phyloP scores from a whole-genome alignment of 2,113 vertebrate genomes.

The Megaptera novaeangliae region DNA sequence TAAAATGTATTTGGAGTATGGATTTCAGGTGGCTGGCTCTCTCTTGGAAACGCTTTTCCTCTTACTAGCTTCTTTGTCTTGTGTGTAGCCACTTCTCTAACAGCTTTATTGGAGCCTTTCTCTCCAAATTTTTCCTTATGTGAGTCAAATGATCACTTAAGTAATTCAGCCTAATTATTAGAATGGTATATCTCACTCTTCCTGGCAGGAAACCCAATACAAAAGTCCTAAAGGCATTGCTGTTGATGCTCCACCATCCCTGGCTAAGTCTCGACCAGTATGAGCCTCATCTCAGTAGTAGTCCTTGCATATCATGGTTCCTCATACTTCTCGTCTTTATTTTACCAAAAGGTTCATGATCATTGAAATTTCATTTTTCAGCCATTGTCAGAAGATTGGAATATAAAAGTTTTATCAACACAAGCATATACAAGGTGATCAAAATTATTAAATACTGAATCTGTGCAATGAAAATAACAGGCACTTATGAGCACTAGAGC shows the following conservation, averaged over 20 bases:
- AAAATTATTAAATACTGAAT: constrained; percentile 18
- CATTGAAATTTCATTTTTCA: constrained; percentile 29
- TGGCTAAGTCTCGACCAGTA: background rate
- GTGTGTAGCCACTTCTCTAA: background rate
- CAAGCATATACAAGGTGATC: background rate
- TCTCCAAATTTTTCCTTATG: background rate
- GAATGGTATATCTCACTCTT: background rate
- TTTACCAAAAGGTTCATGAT: constrained; percentile 46
- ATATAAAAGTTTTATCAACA: constrained; percentile 41
- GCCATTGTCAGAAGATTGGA: constrained; percentile 6
- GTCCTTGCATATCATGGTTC: background rate
- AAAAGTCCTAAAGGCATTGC: background rate
- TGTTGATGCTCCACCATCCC: background rate
- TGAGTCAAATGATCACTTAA: constrained; percentile 8
- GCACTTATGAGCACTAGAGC: background rate
- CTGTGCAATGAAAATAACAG: constrained; percentile 14
- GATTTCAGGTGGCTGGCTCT: background rate
- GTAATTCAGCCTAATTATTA: background rate
- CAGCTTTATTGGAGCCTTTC: constrained; percentile 27
- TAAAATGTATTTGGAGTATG: constrained; percentile 25
- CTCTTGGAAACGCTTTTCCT: background rate
- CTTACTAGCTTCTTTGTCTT: background rate
- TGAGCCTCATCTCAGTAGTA: background rate
- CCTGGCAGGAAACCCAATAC: background rate
- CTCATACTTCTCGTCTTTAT: background rate